Evolutionary conservation across 1,140 invertebrate species (phyloP), one percentile per base, ranked within the genome.

Genomic region (Lasaia peninsularis): DNA sequence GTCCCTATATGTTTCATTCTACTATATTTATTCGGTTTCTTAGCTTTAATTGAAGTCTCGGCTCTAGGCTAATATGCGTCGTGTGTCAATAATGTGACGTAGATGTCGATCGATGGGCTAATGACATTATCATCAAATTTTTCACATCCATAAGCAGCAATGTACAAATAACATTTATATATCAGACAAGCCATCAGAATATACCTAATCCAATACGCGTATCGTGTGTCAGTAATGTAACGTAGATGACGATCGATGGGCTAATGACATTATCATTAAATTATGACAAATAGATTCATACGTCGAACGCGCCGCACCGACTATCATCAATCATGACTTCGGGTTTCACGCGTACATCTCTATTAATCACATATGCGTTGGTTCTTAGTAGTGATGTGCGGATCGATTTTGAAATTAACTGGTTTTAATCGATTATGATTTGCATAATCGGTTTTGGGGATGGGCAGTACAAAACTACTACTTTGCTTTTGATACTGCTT

Each of bases 201-300:
- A 21, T 16, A 16, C 31, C n/a, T 21, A 49, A 44, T 48, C 32
- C 37, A 40, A 55, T 50, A 55, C 28, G 10, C 24, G 48, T 49
- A 35, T 40, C 37, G 37, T 49, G 12, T 48, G 28, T 28, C 24
- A 58, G 51, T 62, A 55, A 62, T 51, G 56, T 34, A 34, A 60
- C 48, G 52, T n/a, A 51, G 40, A 62, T 60, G 61, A 61, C 62
- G 56, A 61, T 66, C 60, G 62, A 65, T 37, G 52, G 54, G 44
- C 54, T 69, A 69, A 69, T 62, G 65, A 65, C 67, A 73, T 71
- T 67, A 66, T 63, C 70, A 65, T 73, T 65, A 73, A 71, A 78
- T 70, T 70, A 78, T 78, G 73, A 78, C 69, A 69, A 70, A 78
- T 78, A 63, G 63, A 60, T 60, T 40, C 61, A 48, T 53, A 59